phyloP scores from a whole-genome alignment of 2,113 vertebrate genomes.

The Cyanoderma ruficeps region DNA sequence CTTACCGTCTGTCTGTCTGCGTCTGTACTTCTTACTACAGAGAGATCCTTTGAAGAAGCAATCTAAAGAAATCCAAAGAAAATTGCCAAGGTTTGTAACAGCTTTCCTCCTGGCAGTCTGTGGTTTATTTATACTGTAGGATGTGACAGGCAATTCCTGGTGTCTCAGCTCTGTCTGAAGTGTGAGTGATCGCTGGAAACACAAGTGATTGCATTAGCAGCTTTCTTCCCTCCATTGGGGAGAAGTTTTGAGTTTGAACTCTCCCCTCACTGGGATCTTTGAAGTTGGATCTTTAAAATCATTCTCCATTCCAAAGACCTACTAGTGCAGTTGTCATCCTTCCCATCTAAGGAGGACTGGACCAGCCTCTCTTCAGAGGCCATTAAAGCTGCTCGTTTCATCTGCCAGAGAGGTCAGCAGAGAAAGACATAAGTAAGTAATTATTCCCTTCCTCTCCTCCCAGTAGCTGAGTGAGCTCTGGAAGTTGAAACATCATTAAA shows the following conservation, averaged over 20 bases:
- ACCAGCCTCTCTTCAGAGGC: constrained; percentile 30
- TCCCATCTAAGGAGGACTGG: not conserved
- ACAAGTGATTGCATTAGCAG: not conserved
- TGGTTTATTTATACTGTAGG: constrained; percentile 21
- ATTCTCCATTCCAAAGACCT: not conserved
- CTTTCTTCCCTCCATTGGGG: not conserved
- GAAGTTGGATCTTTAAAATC: constrained; percentile 31
- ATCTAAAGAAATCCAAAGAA: constrained; percentile 15
- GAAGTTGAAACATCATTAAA: constrained; percentile 43
- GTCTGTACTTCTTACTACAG: not conserved
- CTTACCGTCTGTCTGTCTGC: not conserved
- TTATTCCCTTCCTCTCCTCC: constrained; percentile 40
- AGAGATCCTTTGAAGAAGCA: not conserved
- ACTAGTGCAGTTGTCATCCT: not conserved
- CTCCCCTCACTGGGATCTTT: not conserved
- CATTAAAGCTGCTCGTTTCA: not conserved
- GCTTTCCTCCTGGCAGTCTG: not conserved
- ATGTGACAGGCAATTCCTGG: constrained; percentile 37
- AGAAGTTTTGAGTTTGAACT: constrained; percentile 23
- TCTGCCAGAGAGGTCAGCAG: not conserved
- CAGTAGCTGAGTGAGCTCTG: not conserved
- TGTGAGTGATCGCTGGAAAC: not conserved
- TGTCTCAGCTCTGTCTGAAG: constrained; percentile 7
- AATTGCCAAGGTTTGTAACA: constrained; percentile 13
- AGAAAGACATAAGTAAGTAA: constrained; percentile 28